These are phyloP conservation scores for Oligia latruncula DNA, from an alignment of 2,888 invertebrate genomes.

Conservation along the genomic window DNA sequence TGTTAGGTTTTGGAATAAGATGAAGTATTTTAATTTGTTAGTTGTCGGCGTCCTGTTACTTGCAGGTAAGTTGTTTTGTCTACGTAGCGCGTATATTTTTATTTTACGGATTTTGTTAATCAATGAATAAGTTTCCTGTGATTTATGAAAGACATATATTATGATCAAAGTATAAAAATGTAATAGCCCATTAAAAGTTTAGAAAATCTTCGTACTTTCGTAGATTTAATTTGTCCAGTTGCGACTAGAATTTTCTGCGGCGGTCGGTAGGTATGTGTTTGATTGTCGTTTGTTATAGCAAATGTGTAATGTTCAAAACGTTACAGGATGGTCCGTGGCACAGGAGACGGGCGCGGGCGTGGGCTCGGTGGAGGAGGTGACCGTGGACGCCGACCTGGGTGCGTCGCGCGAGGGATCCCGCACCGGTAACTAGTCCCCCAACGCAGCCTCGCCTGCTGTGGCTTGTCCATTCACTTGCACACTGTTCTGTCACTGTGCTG, in stretches of 20 bases:
- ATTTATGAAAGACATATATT: constrained; percentile 34
- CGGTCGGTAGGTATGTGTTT: not conserved
- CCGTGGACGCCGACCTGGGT: constrained; percentile 94
- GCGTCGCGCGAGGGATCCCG: constrained; percentile 96
- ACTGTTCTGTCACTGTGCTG: not conserved
- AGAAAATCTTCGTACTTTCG: constrained; percentile 45
- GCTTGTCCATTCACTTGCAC: not conserved
- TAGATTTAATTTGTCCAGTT: not conserved
- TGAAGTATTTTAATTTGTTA: constrained; percentile 85
- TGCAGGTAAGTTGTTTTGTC: constrained; percentile 80
- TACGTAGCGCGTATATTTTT: constrained; percentile 61
- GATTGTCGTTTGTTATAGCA: not conserved
- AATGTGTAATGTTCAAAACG: constrained; percentile 46
- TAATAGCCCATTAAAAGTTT: not conserved
- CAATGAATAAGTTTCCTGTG: not conserved
- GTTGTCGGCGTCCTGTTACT: constrained; percentile 82
- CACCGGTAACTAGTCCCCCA: constrained; percentile 91
- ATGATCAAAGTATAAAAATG: not conserved
- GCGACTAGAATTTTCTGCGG: constrained; percentile 50
- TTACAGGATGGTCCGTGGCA: constrained; percentile 84
- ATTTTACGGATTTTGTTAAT: constrained; percentile 16
- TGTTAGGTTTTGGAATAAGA: constrained; percentile 57
- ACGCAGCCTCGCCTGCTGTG: too few species aligned
- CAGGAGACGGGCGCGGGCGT: constrained; percentile 85
- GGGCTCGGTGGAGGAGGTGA: constrained; percentile 87